Base-by-base conservation (phyloP, 2,113 vertebrate species). In the Prochilodus magdalenae region DNA sequence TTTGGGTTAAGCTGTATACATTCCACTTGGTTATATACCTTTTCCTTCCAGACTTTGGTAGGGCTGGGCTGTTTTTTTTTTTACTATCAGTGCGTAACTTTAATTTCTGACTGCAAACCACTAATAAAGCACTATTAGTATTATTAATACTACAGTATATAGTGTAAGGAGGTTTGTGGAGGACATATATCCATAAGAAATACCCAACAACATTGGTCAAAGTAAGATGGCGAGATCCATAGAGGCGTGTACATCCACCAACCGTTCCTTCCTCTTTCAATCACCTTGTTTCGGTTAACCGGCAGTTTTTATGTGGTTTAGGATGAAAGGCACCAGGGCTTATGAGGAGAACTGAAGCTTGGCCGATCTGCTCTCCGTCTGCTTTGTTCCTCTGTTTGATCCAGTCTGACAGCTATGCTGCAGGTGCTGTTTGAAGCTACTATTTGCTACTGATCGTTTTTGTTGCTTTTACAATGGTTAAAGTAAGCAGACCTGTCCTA, bases 331-430 rank as follows among this genome's bases (percentile, higher is more conserved):
- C 51, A 30, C 14, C 59, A 18, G 15, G 59, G 60, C 24, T 40
- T 59, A 79, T 2, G 40, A 20, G 20, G 24, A 40, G 30, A 29
- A 77, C 59, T 55, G 71, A 66, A 40, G 47, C 36, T 33, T 75
- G 22, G 65, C 73, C 65, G 59, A 71, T 57, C 65, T 81, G 73
- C 53, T 80, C 57, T 62, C 59, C 73, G 51, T 73, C 51, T 44
- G 60, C 72, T 82, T 85, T 81, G 79, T 85, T 74, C 62, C 62
- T 36, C 26, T 55, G 65, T 62, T 57, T 84, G 66, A 81, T 77
- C 59, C 18, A 0, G 33, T 69, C 69, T 78, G 69, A 82, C 79
- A 85, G 49, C 53, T 36, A 72, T 1, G 67, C 60, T 79, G 53
- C 59, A 80, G 40, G 40, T 73, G n/a, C 24, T 44, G 70, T 70